phyloP scores from a whole-genome alignment of 1,140 invertebrate genomes.

The Elysia chlorotica region DNA sequence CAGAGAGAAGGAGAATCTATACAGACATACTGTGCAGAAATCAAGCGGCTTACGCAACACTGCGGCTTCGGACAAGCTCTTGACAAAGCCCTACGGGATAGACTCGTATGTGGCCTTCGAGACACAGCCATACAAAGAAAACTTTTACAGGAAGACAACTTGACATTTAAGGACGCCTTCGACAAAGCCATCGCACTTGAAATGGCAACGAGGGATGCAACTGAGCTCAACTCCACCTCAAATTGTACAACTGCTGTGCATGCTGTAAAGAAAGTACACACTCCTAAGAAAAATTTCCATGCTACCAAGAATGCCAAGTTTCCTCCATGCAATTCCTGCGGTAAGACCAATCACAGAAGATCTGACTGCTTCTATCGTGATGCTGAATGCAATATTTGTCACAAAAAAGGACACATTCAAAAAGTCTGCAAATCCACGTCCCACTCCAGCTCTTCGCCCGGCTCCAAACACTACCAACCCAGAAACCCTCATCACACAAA shows the following conservation, averaged over 20 bases:
- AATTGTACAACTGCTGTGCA: background rate
- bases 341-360: background rate
- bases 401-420: background rate
- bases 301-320: background rate
- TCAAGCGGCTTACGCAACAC: constrained; percentile 26
- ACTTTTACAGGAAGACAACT: background rate
- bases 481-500: background rate
- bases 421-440: background rate
- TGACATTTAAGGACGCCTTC: background rate
- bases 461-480: background rate
- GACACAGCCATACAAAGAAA: background rate
- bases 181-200: background rate
- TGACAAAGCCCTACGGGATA: background rate
- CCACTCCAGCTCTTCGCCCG: background rate
- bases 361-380: background rate
- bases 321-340: background rate
- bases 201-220: background rate
- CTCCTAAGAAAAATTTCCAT: background rate
- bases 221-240: background rate
- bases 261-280: background rate
- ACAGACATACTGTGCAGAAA: constrained; percentile 18
- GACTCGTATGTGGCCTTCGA: background rate
- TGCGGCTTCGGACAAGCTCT: constrained; percentile 23
- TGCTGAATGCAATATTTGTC: background rate
- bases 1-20: constrained; percentile 19